These are phyloP conservation scores for Chydorus sphaericus DNA, from an alignment of 2,888 invertebrate species.

Conservation along the genomic window DNA sequence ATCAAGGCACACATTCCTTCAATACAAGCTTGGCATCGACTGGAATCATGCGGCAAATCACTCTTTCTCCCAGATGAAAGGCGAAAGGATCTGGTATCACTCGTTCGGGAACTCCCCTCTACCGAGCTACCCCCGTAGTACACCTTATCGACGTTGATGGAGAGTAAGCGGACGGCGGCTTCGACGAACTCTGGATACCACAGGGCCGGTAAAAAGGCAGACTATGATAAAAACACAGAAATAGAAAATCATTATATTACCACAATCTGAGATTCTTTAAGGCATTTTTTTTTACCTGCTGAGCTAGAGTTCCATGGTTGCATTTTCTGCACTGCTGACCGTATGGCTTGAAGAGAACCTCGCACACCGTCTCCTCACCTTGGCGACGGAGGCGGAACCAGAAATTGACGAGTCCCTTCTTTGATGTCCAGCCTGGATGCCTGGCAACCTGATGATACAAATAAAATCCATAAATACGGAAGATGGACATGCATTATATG, in stretches of 20 bases:
- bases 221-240: neutral
- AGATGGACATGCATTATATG: neutral
- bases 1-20: neutral
- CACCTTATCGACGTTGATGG: neutral
- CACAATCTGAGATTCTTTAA: too few species aligned
- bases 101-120: neutral
- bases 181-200: neutral
- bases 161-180: neutral
- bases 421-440: conserved; percentile 36
- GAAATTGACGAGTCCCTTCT: conserved; percentile 35
- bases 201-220: neutral
- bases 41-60: too few species aligned
- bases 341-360: conserved; percentile 31
- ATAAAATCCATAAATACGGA: neutral
- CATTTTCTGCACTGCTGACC: conserved; percentile 32
- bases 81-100: neutral
- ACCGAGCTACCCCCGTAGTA: neutral
- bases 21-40: neutral
- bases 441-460: too few species aligned
- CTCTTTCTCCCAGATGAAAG: too few species aligned
- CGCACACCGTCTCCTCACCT: conserved; percentile 23
- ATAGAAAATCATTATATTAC: too few species aligned
- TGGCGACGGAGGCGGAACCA: conserved; percentile 29
- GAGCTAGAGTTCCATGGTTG: too few species aligned
- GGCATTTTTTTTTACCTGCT: too few species aligned